Evolutionary conservation across 1,140 invertebrate species (phyloP).

Genomic region (Stratiolaelaps scimitus): DNA sequence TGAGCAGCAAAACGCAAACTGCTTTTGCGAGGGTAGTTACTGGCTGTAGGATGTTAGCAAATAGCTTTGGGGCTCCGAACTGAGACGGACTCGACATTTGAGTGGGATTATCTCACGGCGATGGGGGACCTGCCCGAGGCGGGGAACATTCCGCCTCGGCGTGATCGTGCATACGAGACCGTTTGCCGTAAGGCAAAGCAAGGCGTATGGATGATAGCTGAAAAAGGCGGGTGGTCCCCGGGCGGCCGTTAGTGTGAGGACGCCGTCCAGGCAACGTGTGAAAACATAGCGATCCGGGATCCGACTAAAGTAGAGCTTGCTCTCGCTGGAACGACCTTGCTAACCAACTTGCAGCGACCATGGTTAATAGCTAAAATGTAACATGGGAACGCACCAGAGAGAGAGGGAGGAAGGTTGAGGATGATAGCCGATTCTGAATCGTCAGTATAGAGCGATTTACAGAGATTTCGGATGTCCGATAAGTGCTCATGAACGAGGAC

Average conservation of each 20-base stretch:
- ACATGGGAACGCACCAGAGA: background rate
- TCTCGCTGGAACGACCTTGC: background rate
- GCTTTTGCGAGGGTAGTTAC: background rate
- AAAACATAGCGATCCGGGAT: constrained; percentile 1
- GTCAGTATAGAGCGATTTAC: background rate
- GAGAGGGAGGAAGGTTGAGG: background rate
- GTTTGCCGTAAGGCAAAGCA: too few relatives aligned
- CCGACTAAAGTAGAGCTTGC: background rate
- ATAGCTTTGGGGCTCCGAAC: background rate
- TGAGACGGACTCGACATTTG: constrained; percentile 4
- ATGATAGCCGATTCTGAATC: background rate
- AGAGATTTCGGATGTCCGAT: too few relatives aligned
- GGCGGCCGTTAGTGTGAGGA: background rate
- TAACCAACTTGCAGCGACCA: background rate
- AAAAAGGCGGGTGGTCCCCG: too few relatives aligned
- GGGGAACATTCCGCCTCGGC: background rate
- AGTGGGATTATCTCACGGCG: constrained; percentile 1
- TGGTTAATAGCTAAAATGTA: too few relatives aligned
- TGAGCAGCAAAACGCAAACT: background rate
- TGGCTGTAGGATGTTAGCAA: background rate
- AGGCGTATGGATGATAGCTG: too few relatives aligned
- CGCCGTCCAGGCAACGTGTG: background rate
- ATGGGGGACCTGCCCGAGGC: too few relatives aligned
- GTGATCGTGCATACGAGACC: constrained; percentile 14
- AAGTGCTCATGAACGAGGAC: too few relatives aligned